Evolutionary conservation across 2,113 vertebrate genomes (phyloP).

Genomic region (Cranoglanis bouderius): DNA sequence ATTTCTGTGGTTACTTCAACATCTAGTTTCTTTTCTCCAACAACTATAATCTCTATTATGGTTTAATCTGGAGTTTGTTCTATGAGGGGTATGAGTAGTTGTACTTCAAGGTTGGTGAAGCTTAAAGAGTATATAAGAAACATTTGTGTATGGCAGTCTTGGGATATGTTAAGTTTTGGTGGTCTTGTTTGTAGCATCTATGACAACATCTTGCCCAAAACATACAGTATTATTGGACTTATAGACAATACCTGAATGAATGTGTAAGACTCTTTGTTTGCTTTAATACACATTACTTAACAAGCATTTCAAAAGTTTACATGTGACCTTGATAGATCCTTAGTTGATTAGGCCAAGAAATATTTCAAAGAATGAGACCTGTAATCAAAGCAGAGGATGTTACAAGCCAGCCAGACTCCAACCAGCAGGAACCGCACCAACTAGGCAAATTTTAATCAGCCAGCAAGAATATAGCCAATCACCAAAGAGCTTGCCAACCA

Average conservation of each 20-base stretch:
- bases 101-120: not conserved
- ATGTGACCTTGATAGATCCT: not conserved
- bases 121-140: not conserved
- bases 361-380: not conserved
- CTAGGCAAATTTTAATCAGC: no score
- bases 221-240: not conserved
- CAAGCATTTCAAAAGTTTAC: not conserved
- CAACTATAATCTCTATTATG: not conserved
- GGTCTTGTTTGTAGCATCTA: not conserved
- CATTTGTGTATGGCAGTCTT: not conserved
- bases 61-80: not conserved
- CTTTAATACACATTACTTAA: not conserved
- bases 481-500: not conserved
- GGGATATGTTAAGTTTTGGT: not conserved
- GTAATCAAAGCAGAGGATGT: not conserved
- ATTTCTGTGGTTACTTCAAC: not conserved
- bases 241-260: not conserved
- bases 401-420: not conserved
- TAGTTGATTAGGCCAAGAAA: not conserved
- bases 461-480: not conserved
- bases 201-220: not conserved
- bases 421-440: not conserved
- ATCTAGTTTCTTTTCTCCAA: not conserved
- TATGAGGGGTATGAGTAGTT: not conserved
- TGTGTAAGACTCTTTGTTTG: not conserved